These are phyloP conservation scores for Petrosia ficiformis DNA, from an alignment of 37 sponge, comb jelly and placozoan species.

Conservation along the genomic window DNA sequence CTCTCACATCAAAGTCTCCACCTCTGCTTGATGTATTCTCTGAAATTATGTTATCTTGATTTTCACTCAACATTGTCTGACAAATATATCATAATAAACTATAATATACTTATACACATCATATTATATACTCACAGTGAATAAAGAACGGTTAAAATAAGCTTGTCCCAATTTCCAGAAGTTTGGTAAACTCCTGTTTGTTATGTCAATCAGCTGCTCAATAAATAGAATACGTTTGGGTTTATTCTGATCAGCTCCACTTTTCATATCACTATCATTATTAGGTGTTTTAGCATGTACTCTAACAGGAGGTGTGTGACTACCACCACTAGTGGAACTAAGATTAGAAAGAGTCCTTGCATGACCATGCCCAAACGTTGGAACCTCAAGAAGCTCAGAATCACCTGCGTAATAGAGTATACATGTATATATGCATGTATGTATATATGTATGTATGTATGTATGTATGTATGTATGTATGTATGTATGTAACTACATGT, in stretches of 20 bases:
- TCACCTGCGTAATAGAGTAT: not conserved
- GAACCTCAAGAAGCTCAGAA: not conserved
- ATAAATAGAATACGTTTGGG: slow-evolving; percentile 79
- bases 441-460: no score
- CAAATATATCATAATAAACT: not conserved
- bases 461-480: no score
- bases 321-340: slow-evolving; percentile 33
- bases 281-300: not conserved
- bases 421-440: no score
- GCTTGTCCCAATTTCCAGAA: slow-evolving; percentile 84
- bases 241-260: slow-evolving; percentile 23
- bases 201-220: slow-evolving; percentile 75
- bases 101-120: not conserved
- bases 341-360: slow-evolving; percentile 45
- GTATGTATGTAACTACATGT: no score
- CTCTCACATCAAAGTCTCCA: slow-evolving; percentile 53
- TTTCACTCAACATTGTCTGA: slow-evolving; percentile 38
- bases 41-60: slow-evolving; percentile 27
- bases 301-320: not conserved
- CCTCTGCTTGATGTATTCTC: slow-evolving; percentile 20
- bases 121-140: slow-evolving; percentile 34
- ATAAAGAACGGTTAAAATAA: slow-evolving; percentile 62
- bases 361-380: slow-evolving; percentile 1
- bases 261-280: not conserved
- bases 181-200: slow-evolving; percentile 70